A percentile compares a stretch with the other conserved stretches of the same genome.
Conservation (phyloP, 35 echinoderm and acorn worm species). For the Nesometra sesokonis region DNA sequence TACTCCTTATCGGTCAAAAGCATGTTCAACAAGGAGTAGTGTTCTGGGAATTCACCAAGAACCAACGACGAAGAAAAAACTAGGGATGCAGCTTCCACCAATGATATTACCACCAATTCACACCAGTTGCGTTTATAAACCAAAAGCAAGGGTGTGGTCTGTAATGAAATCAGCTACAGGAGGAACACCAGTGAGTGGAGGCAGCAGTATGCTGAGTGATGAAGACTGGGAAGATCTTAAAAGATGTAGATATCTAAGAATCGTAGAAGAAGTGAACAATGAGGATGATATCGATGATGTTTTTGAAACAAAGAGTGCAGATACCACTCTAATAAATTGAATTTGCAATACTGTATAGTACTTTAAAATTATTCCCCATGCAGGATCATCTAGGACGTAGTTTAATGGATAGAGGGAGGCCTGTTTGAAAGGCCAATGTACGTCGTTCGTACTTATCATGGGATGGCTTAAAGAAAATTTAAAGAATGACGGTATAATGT, state of each 20-base stretch:
- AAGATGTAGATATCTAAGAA: neutral
- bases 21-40: neutral
- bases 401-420: too few relatives aligned
- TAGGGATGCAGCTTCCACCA: neutral
- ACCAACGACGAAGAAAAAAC: neutral
- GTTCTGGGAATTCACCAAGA: neutral
- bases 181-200: neutral
- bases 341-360: too few relatives aligned
- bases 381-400: too few relatives aligned
- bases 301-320: neutral
- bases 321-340: too few relatives aligned
- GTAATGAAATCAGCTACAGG: neutral
- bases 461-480: too few relatives aligned
- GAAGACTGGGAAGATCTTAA: neutral
- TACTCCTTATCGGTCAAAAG: neutral
- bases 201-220: neutral
- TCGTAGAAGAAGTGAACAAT: neutral
- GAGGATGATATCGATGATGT: neutral
- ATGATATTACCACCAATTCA: neutral
- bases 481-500: too few relatives aligned
- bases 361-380: too few relatives aligned
- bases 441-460: too few relatives aligned
- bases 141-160: neutral
- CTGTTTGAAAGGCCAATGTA: too few relatives aligned
- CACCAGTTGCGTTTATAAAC: neutral